Base-by-base conservation (phyloP, 2,797 vertebrate genomes). In the Rhodeus uyekii region DNA sequence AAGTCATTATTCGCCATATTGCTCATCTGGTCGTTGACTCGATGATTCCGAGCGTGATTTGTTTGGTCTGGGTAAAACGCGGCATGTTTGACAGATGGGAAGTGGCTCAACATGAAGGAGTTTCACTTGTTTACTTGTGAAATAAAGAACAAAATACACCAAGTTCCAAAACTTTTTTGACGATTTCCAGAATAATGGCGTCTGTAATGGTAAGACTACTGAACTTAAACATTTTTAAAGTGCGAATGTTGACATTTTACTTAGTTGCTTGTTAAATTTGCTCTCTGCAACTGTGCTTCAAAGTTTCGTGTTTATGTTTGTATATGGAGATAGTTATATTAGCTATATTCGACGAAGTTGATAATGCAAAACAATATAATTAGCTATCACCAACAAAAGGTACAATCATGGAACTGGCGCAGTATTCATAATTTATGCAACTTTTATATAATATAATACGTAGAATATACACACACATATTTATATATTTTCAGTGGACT, bases 151-250 rank as follows among this genome's bases (percentile, higher is more conserved):
- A 61, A 14, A 29, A 16, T 42, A 3, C 22, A 16, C 19, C 13
- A 36, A 14, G 36, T 34, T 27, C 22, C 55, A 44, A 22, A 46
- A 24, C 8, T 38, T 83, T 76, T 9, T 39, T 9, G 4, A 39
- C 14, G 5, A 38, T 72, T 63, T n/a, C 55, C 32, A 22, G 46
- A 53, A 50, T 32, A 18, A 95, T 95, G 94, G 92, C 92, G 19
- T 95, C 93, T 78, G 92, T 94, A 65, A 46, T 94, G 92, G 94
- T 94, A 78, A 91, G 92, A 83, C 10, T 39, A 8, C 13, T 46
- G 2, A n/a, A 16, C 5, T 10, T 8, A 44, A 14, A n/a, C 2
- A 55, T 39, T n/a, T n/a, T 80, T 29, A 19, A 32, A 74, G 39
- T 36, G 27, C 13, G 16, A 10, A 72, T 5, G 16, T 36, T 1